phyloP scores from a whole-genome alignment of 2,113 vertebrate genomes.

The Tapirus terrestris region DNA sequence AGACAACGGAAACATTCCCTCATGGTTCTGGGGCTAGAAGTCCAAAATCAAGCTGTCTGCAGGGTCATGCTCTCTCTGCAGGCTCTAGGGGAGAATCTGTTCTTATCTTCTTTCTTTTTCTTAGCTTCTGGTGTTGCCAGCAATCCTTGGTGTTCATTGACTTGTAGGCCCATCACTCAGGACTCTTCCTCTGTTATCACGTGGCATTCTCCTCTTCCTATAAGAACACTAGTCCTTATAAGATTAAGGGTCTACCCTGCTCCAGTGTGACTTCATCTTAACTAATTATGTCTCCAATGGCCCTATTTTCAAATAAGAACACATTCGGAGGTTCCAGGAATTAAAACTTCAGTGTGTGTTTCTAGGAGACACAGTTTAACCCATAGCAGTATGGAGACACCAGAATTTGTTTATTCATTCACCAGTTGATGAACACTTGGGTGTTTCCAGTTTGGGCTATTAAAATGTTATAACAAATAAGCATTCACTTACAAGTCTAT shows the following conservation, averaged over 20 bases:
- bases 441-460: background rate
- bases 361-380: background rate
- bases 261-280: background rate
- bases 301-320: background rate
- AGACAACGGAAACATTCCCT: too few species aligned
- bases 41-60: too few species aligned
- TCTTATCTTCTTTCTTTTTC: too few species aligned
- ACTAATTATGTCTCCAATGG: background rate
- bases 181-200: too few species aligned
- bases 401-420: background rate
- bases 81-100: too few species aligned
- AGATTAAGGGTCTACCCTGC: background rate
- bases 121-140: too few species aligned
- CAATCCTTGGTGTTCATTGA: too few species aligned
- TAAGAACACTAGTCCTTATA: background rate
- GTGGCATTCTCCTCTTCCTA: too few species aligned
- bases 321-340: background rate
- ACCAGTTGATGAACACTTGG: background rate
- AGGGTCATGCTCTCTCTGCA: too few species aligned
- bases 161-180: too few species aligned
- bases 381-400: background rate
- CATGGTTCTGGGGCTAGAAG: too few species aligned
- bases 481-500: background rate
- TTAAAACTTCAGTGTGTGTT: background rate
- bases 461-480: background rate